These are phyloP conservation scores for Heliopora coerulea DNA, from an alignment of 92 coral and sea anemone species.

Conservation along the genomic window DNA sequence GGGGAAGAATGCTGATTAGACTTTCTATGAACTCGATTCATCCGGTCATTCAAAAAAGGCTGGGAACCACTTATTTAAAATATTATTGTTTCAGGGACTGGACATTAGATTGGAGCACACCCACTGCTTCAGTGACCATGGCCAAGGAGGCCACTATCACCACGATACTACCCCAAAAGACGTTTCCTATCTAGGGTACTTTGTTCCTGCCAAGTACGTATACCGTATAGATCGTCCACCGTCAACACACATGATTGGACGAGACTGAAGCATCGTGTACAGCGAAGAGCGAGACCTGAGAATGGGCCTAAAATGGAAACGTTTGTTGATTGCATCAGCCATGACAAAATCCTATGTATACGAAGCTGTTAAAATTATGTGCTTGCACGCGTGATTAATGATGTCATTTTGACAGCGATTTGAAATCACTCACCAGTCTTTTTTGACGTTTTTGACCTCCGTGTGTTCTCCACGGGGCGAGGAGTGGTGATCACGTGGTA, in stretches of 20 bases:
- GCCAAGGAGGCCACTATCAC: constrained; percentile 98
- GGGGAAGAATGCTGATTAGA: too few relatives aligned
- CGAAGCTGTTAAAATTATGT: too few relatives aligned
- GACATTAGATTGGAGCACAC: constrained; percentile 95
- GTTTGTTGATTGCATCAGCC: background rate
- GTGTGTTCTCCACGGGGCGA: too few relatives aligned
- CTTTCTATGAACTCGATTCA: too few relatives aligned
- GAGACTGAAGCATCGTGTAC: constrained; percentile 34
- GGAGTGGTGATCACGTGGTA: too few relatives aligned
- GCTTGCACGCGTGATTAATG: too few relatives aligned
- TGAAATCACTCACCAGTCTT: too few relatives aligned
- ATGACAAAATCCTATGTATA: background rate
- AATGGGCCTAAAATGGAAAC: background rate
- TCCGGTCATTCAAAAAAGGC: too few relatives aligned
- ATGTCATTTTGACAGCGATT: too few relatives aligned
- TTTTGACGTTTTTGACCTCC: too few relatives aligned
- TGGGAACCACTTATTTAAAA: too few relatives aligned
- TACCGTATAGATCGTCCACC: constrained; percentile 89
- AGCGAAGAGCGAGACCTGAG: background rate
- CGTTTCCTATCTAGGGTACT: constrained; percentile 87
- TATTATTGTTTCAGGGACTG: constrained; percentile 67
- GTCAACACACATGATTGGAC: constrained; percentile 64
- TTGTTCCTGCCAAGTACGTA: constrained; percentile 74
- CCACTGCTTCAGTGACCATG: constrained; percentile 93
- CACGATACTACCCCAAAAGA: constrained; percentile 91